Percentiles rank a stretch among this genome's conserved stretches.
These are phyloP conservation scores for Geopemphigus sp. DNA, from an alignment of 1,140 invertebrate genomes.

Conservation along the genomic window DNA sequence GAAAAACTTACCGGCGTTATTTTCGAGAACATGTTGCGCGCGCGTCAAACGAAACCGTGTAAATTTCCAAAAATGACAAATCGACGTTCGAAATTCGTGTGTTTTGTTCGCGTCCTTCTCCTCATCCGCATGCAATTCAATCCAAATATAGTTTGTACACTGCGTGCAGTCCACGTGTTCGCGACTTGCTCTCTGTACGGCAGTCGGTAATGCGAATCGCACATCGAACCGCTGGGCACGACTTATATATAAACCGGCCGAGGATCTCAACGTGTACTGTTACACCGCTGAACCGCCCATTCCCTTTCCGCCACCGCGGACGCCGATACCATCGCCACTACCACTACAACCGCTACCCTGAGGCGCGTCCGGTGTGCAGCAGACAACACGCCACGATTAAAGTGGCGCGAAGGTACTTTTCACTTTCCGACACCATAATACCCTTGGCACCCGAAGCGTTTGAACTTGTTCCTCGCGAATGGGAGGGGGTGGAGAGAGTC, in stretches of 20 bases:
- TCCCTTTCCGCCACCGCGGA: not conserved
- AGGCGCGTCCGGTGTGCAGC: no score
- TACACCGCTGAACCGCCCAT: no score
- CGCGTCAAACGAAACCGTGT: no score
- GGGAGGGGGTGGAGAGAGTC: no score
- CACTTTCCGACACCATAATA: no score
- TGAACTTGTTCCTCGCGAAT: no score
- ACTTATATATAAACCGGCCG: slow-evolving; percentile 10
- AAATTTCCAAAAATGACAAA: no score
- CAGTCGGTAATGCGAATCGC: slow-evolving; percentile 25
- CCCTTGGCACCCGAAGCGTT: slow-evolving; percentile 30
- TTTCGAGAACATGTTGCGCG: not conserved
- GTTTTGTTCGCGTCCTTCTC: not conserved
- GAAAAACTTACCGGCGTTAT: slow-evolving; percentile 24
- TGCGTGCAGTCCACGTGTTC: not conserved
- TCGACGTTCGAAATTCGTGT: no score
- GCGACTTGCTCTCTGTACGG: slow-evolving; percentile 1
- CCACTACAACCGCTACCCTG: not conserved
- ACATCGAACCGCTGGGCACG: not conserved
- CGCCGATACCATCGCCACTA: not conserved
- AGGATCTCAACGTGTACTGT: no score
- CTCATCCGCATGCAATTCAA: not conserved
- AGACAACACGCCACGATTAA: no score
- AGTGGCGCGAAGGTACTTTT: no score
- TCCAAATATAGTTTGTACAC: no score